Percentiles rank a stretch among this genome's conserved stretches.
Evolutionary conservation across 2,113 vertebrate species (phyloP).

Genomic region (Peromyscus polionotus): DNA sequence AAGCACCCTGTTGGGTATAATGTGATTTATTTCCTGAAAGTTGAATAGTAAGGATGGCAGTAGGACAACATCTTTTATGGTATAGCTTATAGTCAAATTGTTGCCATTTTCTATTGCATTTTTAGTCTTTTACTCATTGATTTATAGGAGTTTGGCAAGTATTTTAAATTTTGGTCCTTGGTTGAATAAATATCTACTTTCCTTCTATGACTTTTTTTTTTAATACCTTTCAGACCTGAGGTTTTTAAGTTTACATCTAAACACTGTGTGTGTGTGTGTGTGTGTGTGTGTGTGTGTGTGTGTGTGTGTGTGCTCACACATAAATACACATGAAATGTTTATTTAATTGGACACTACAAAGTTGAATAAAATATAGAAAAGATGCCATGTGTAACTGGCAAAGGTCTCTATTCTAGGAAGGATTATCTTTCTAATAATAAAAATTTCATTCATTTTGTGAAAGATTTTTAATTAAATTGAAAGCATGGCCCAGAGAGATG

Average conservation of each 20-base stretch:
- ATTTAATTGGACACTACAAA: neutral
- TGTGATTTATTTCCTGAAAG: neutral
- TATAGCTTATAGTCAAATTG: neutral
- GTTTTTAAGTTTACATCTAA: neutral
- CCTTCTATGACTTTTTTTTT: neutral
- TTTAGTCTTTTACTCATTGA: constrained; percentile 1
- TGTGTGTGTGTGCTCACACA: neutral
- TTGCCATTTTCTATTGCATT: neutral
- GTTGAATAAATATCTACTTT: constrained; percentile 11
- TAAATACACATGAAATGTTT: neutral
- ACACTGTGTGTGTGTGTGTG: neutral
- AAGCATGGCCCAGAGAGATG: neutral
- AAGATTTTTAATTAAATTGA: neutral
- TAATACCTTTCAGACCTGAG: neutral
- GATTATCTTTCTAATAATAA: neutral
- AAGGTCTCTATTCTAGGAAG: constrained; percentile 40
- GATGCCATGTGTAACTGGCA: neutral
- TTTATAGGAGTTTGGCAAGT: neutral
- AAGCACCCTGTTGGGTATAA: neutral
- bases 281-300: neutral
- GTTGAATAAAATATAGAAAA: neutral
- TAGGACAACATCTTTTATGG: neutral
- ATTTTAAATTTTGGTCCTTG: neutral
- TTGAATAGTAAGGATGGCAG: neutral
- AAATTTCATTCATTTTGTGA: neutral